Evolutionary conservation across 1,140 invertebrate species (phyloP).

Genomic region (Conus ventricosus): DNA sequence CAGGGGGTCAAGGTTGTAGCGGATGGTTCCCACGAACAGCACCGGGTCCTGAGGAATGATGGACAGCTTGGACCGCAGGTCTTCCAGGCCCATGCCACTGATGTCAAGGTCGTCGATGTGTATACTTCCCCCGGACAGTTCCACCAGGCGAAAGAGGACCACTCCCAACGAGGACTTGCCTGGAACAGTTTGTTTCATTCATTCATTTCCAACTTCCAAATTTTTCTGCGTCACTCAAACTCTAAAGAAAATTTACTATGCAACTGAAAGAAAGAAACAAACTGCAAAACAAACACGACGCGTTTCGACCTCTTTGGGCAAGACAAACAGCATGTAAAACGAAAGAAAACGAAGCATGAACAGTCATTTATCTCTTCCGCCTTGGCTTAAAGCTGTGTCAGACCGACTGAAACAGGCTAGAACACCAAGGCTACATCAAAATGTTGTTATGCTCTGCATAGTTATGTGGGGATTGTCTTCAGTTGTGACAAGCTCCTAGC

Average conservation of each 20-base stretch:
- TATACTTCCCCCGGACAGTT: conserved; percentile 69
- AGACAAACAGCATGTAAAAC: too few relatives aligned
- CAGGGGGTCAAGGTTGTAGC: conserved; percentile 82
- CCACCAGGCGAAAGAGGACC: conserved; percentile 77
- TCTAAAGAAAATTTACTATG: background rate
- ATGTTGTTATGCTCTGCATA: too few relatives aligned
- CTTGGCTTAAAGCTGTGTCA: too few relatives aligned
- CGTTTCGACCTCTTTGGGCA: too few relatives aligned
- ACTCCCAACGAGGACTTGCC: conserved; percentile 78
- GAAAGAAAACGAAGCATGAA: too few relatives aligned
- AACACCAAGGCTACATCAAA: too few relatives aligned
- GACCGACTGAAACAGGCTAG: too few relatives aligned
- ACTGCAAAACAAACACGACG: too few relatives aligned
- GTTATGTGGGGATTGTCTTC: too few relatives aligned
- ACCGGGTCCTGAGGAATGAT: conserved; percentile 78
- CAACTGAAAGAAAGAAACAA: too few relatives aligned
- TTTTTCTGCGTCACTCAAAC: background rate
- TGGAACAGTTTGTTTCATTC: conserved; percentile 72
- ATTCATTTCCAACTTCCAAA: background rate
- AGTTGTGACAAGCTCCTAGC: too few relatives aligned
- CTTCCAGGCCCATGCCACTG: conserved; percentile 66
- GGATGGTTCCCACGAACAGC: conserved; percentile 74
- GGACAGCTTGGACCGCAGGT: conserved; percentile 70
- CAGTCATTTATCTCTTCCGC: too few relatives aligned
- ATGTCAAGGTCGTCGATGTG: conserved; percentile 70